Percentiles rank a stretch among this genome's conserved stretches.
Evolutionary conservation across 2,797 vertebrate genomes (phyloP).

Genomic region (Ispidina lecontei): DNA sequence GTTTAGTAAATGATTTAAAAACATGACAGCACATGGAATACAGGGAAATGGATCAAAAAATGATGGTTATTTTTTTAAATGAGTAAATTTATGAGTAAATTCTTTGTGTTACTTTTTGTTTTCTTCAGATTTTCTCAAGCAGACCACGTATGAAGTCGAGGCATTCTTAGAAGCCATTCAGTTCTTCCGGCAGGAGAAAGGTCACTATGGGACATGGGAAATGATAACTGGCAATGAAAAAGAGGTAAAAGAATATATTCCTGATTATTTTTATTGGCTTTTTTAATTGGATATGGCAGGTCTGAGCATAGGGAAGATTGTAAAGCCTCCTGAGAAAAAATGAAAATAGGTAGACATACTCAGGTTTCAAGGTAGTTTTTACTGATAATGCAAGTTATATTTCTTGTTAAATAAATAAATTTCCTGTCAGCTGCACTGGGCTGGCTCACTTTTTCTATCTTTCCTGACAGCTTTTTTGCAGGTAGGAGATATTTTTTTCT

Average conservation of each 20-base stretch:
- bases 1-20: neutral
- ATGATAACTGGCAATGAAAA: constrained; percentile 88
- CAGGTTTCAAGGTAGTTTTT: neutral
- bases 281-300: neutral
- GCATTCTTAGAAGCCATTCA: constrained; percentile 91
- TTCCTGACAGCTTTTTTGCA: neutral
- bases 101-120: neutral
- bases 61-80: neutral
- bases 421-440: neutral
- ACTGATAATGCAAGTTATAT: neutral
- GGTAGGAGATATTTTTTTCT: neutral
- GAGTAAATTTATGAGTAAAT: neutral
- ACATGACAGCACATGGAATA: neutral
- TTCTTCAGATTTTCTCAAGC: constrained; percentile 88
- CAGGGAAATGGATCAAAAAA: neutral
- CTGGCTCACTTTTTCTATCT: neutral
- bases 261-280: neutral
- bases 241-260: constrained; percentile 76
- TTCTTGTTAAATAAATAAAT: neutral
- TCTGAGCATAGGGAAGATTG: neutral
- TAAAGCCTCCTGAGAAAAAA: neutral
- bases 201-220: constrained; percentile 85
- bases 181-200: constrained; percentile 88
- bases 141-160: constrained; percentile 84
- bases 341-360: neutral